Base-by-base conservation (phyloP, 2,797 vertebrate genomes). In the Thamnophis elegans region DNA sequence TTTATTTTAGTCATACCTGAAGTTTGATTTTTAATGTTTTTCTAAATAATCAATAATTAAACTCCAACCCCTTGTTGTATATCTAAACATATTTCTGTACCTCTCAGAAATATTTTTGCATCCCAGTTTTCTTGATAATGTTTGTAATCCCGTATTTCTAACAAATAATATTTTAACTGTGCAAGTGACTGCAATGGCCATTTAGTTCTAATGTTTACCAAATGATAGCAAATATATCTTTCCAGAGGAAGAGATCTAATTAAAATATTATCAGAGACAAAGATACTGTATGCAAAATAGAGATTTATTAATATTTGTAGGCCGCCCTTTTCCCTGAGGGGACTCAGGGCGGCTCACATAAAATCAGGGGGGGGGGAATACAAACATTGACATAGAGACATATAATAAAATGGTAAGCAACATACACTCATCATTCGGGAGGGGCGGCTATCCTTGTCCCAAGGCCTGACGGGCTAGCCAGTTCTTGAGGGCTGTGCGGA, bases 171-270 rank as follows among this genome's bases (percentile, higher is more conserved):
- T 0, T 88, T 82, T 87, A 94, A 87, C 51, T 93, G 56, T 93
- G n/a, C 9, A 68, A 87, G 28, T 56, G 28, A 26, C 26, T 92
- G 16, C 42, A 93, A 51, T 22, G 91, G 86, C 90, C 4, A 53
- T 91, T 6, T 92, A 53, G 54, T 85, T 86, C 6, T 93, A 95
- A 94, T 94, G 94, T 95, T 96, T 95, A 93, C 90, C 90, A 22
- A 94, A 55, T 89, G 1, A 56, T 10, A 89, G 58, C 0, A 14
- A 93, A 93, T 53, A 4, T 65, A 32, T 92, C 4, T 87, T 95
- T 88, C 56, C 53, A 94, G 92, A 88, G 32, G 89, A 93, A 89
- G n/a, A 82, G 8, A 85, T 0, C 0, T 85, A 92, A 93, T 95
- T 94, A 95, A 87, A 93, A 87, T 92, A 91, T 91, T 85, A 60